Evolutionary conservation across 1,140 invertebrate species (phyloP).

Genomic region (Drosophila sp.): DNA sequence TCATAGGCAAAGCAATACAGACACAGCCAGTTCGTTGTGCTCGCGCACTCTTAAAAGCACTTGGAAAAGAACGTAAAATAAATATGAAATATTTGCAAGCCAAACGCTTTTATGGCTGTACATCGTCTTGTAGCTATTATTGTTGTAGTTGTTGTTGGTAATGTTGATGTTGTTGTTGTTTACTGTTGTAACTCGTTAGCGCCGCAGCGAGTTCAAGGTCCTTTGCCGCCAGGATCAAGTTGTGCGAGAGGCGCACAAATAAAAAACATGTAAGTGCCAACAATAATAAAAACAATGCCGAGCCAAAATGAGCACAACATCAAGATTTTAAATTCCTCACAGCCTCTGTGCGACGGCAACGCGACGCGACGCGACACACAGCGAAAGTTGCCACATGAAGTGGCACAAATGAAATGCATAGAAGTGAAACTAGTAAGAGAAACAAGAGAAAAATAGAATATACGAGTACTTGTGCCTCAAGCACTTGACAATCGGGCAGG

Average conservation of each 20-base stretch:
- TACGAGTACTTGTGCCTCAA: constrained; percentile 6
- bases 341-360: neutral
- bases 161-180: constrained; percentile 11
- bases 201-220: constrained; percentile 56
- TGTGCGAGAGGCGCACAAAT: constrained; percentile 35
- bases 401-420: constrained; percentile 42
- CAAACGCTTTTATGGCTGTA: constrained; percentile 19
- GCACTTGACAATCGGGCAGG: constrained; percentile 25
- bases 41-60: constrained; percentile 36
- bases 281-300: constrained; percentile 73
- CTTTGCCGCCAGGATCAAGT: constrained; percentile 56
- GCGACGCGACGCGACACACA: neutral
- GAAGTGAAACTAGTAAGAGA: constrained; percentile 31
- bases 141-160: neutral
- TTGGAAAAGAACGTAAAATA: constrained; percentile 52
- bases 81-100: constrained; percentile 59
- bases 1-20: neutral
- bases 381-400: constrained; percentile 26
- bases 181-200: constrained; percentile 53
- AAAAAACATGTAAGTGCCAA: constrained; percentile 60
- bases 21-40: neutral
- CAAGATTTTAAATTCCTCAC: constrained; percentile 52
- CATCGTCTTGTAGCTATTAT: too few species aligned
- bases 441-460: constrained; percentile 20
- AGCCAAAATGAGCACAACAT: constrained; percentile 59